phyloP scores from a whole-genome alignment of 2,888 invertebrate genomes.

The Stomorhina lunata region DNA sequence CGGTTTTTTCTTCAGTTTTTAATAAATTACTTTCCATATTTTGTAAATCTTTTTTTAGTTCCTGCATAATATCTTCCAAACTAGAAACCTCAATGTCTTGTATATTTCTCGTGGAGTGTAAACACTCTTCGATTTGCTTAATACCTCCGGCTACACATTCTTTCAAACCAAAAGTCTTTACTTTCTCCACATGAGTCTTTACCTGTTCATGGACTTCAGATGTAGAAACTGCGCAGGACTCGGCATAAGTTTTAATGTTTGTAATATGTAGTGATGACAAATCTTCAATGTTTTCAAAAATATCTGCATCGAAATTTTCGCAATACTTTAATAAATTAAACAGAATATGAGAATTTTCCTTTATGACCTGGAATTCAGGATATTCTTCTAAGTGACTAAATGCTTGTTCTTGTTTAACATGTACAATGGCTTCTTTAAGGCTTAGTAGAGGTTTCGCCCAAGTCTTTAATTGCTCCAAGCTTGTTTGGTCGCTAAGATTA shows the following conservation, averaged over 20 bases:
- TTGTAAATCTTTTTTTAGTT: conserved; percentile 72
- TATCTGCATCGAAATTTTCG: conserved; percentile 73
- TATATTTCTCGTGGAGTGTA: conserved; percentile 69
- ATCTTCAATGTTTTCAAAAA: conserved; percentile 81
- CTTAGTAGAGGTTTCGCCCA: conserved; percentile 70
- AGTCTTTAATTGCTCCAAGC: conserved; percentile 65
- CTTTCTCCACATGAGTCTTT: conserved; percentile 58
- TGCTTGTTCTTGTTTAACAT: conserved; percentile 69
- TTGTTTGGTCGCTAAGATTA: conserved; percentile 64
- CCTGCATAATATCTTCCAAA: conserved; percentile 73
- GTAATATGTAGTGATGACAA: conserved; percentile 83
- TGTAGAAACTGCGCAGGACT: conserved; percentile 67
- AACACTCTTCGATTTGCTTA: conserved; percentile 75
- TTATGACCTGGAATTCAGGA: conserved; percentile 67
- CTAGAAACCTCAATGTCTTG: conserved; percentile 68
- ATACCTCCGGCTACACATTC: conserved; percentile 74
- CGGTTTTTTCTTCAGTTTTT: conserved; percentile 60
- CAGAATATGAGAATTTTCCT: conserved; percentile 68
- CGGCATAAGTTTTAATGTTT: conserved; percentile 82
- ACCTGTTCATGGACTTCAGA: neutral
- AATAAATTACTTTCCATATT: conserved; percentile 69
- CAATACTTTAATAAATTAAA: conserved; percentile 72
- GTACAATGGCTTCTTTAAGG: conserved; percentile 70
- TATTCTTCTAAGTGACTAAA: conserved; percentile 67
- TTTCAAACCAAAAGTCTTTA: conserved; percentile 65